Percentiles rank a stretch among this genome's conserved stretches.
Evolutionary conservation across 2,113 vertebrate genomes (phyloP).

Genomic region (Dromaius novaehollandiae): DNA sequence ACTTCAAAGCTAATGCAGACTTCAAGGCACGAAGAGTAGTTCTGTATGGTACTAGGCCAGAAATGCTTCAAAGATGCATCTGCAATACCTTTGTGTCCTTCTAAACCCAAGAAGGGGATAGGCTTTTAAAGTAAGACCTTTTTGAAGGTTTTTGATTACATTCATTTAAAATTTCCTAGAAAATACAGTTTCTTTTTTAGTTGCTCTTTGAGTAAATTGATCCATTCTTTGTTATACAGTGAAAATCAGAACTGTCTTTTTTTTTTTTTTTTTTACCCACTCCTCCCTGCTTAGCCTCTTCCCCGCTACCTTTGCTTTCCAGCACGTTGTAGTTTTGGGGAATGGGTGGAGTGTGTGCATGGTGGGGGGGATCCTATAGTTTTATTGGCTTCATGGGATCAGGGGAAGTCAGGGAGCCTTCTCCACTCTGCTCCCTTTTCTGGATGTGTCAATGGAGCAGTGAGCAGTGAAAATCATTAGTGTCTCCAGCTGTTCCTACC

Average conservation of each 20-base stretch:
- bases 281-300: not conserved
- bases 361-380: not conserved
- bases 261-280: not conserved
- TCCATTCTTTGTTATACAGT: not conserved
- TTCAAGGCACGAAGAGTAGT: not conserved
- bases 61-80: not conserved
- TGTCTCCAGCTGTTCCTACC: not conserved
- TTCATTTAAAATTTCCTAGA: not conserved
- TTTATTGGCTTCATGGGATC: not conserved
- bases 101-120: fast-evolving
- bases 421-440: not conserved
- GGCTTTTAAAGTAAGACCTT: not conserved
- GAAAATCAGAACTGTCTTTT: not conserved
- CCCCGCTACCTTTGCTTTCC: not conserved
- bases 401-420: not conserved
- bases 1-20: not conserved
- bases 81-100: not conserved
- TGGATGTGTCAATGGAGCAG: not conserved
- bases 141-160: not conserved
- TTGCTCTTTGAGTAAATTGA: not conserved
- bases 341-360: not conserved
- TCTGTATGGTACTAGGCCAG: not conserved
- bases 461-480: fast-evolving
- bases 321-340: not conserved
- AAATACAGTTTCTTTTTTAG: not conserved